Conservation (phyloP, 2,113 vertebrate species). For the Tyrannus savana region DNA sequence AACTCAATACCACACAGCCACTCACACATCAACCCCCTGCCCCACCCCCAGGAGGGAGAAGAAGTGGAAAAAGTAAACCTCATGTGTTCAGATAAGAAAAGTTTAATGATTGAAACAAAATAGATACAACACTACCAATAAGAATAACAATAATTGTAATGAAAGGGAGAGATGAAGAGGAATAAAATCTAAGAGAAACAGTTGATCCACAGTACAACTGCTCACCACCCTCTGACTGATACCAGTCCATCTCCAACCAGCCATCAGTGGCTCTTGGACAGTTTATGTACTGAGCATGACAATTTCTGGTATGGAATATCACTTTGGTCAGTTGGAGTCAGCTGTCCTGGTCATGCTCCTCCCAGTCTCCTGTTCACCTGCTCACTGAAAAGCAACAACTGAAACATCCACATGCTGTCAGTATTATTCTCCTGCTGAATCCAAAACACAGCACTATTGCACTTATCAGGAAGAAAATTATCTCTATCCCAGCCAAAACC, state of each 20-base stretch:
- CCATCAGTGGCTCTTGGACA: background rate
- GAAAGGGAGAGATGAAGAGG: background rate
- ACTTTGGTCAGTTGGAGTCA: background rate
- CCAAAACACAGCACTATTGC: background rate
- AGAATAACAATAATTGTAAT: background rate
- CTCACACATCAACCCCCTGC: background rate
- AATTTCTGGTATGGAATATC: background rate
- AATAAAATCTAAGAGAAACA: background rate
- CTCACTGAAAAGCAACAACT: background rate
- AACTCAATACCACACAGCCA: background rate
- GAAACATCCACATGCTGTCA: background rate
- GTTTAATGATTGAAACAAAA: background rate
- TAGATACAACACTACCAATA: no score
- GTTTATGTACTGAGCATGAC: background rate
- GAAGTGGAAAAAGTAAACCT: background rate
- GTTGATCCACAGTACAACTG: no score
- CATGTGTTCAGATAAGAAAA: background rate
- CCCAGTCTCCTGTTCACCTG: no score
- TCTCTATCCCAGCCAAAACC: background rate
- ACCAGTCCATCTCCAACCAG: background rate
- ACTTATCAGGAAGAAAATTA: background rate
- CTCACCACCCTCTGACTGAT: background rate
- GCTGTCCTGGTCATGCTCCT: background rate
- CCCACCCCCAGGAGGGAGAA: background rate
- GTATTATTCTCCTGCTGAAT: background rate